These are phyloP conservation scores for Drosophila lini DNA, from an alignment of 1,140 invertebrate genomes.

Conservation along the genomic window DNA sequence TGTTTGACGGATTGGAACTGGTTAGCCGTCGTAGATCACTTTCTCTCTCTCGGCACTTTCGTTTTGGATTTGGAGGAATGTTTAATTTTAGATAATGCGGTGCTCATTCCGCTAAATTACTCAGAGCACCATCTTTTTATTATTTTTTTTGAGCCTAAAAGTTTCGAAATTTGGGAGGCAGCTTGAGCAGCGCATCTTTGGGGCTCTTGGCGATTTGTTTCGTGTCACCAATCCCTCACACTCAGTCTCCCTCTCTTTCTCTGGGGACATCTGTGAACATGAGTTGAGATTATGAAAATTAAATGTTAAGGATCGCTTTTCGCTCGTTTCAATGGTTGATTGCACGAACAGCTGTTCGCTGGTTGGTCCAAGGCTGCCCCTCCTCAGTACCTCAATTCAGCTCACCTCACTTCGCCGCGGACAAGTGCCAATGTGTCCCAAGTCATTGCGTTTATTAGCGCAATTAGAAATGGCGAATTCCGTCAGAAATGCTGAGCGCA, in stretches of 20 bases:
- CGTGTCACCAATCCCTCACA: conserved; percentile 76
- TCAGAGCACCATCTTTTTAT: conserved; percentile 21
- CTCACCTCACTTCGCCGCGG: conserved; percentile 40
- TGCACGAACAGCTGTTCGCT: conserved; percentile 73
- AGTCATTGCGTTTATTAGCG: conserved; percentile 52
- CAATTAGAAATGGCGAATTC: conserved; percentile 44
- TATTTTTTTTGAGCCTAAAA: conserved; percentile 34
- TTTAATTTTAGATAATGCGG: conserved; percentile 54
- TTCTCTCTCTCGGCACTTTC: conserved; percentile 25
- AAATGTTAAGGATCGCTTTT: conserved; percentile 60
- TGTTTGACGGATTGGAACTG: conserved; percentile 23
- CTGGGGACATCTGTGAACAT: conserved; percentile 6
- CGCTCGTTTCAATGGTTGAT: conserved; percentile 69
- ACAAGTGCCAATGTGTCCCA: conserved; percentile 57
- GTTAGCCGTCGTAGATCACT: conserved; percentile 14
- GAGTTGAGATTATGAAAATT: conserved; percentile 43
- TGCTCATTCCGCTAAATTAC: conserved; percentile 42
- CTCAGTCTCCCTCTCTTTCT: conserved; percentile 25
- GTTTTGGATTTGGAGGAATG: conserved; percentile 60
- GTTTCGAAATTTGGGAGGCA: conserved; percentile 22
- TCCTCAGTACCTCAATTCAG: conserved; percentile 7
- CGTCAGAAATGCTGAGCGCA: conserved; percentile 16
- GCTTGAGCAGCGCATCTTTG: conserved; percentile 21
- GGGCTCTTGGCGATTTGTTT: conserved; percentile 67
- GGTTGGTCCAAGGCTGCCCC: conserved; percentile 26